A percentile compares a stretch with the other conserved stretches of the same genome.
phyloP scores from a whole-genome alignment of 2,113 vertebrate species.

The Oceanites oceanicus region DNA sequence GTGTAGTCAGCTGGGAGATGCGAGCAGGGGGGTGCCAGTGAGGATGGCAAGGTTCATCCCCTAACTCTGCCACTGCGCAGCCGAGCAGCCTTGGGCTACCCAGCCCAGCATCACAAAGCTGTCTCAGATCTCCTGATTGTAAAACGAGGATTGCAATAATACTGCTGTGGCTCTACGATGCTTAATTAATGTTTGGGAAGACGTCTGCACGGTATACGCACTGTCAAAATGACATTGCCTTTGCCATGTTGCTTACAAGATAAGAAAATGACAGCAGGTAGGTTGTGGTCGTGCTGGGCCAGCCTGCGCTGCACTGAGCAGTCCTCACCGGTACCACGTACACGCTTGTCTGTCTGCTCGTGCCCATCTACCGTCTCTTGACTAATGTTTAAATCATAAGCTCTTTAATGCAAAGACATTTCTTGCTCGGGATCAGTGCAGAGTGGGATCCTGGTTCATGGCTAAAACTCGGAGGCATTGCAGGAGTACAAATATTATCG shows the following conservation, averaged over 20 bases:
- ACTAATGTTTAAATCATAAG: constrained; percentile 24
- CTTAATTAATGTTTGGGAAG: constrained; percentile 12
- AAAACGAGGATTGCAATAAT: background rate
- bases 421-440: background rate
- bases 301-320: background rate
- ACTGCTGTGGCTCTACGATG: background rate
- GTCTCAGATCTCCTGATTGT: background rate
- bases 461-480: background rate
- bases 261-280: background rate
- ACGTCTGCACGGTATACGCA: rapidly evolving
- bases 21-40: rapidly evolving
- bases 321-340: background rate
- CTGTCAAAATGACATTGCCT: constrained; percentile 25
- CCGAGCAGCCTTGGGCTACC: background rate
- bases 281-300: background rate
- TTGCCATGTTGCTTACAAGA: background rate
- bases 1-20: background rate
- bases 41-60: background rate
- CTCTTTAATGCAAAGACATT: background rate
- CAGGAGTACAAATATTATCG: background rate
- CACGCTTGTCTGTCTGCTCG: background rate
- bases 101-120: background rate
- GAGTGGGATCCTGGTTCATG: background rate
- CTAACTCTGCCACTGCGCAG: background rate
- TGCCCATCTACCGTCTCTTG: background rate